Base-by-base conservation (phyloP, 2,113 vertebrate genomes). In the Onychostoma macrolepis region DNA sequence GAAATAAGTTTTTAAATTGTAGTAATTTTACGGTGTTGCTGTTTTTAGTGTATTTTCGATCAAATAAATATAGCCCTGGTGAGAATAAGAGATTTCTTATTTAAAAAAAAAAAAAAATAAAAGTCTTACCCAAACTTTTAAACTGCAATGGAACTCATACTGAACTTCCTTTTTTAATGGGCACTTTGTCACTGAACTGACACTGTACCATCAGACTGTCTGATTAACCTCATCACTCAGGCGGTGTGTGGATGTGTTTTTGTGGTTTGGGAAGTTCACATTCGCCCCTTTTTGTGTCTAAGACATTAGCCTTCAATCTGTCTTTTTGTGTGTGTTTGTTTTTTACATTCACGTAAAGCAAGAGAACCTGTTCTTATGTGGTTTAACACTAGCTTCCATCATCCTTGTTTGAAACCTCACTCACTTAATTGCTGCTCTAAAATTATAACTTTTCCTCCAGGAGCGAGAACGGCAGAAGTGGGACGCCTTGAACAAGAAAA, bases 381-480 rank as follows among this genome's bases (percentile, higher is more conserved):
- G 19, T 72, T 72, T 58, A 61, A n/a, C 24, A 1, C 21, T 61
- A 56, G 17, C 10, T 56, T 80, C 38, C 45, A 53, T 78, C 24
- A 8, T 61, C 78, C 10, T 41, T 13, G 36, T 58, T 58, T n/a
- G 6, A 36, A 80, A 36, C 28, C 30, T 38, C 11, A 75, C 3
- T 67, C 4, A n/a, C 6, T 24, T 24, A 72, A 11, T 24, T 41
- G 19, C 69, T 71, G 0, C 15, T 4, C 15, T 71, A 36, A 10
- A 53, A 74, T 41, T 0, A 41, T 12, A 1, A 24, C 21, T 10
- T n/a, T 50, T 45, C 12, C 41, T 69, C 65, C 69, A 99, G 98
- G 95, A 97, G 67, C 97, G 96, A 85, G 97, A 98, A 87, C 95
- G 95, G 4, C 92, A 96, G 89, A 97, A 97, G 58, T 92, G 97